Percentiles rank a stretch among this genome's conserved stretches.
phyloP scores from a whole-genome alignment of 2,797 vertebrate species.

The Erithacus rubecula region DNA sequence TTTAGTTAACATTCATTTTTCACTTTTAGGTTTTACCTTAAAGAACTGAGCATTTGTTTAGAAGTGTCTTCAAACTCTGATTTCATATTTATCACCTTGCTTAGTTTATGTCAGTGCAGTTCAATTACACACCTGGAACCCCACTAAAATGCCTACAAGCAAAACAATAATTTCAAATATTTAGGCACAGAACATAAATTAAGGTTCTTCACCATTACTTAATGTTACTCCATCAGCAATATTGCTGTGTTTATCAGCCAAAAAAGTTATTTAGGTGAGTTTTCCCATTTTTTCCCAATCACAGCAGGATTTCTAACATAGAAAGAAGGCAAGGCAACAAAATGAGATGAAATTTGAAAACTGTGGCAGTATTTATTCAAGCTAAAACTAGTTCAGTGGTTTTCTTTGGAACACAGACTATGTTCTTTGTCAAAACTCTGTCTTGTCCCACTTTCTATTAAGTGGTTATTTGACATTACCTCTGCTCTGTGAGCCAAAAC shows the following conservation, averaged over 20 bases:
- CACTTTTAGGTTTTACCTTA: background rate
- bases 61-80: background rate
- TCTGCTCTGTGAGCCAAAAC: conserved; percentile 7
- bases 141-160: background rate
- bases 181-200: background rate
- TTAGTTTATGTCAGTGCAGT: background rate
- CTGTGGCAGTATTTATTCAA: background rate
- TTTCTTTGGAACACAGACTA: background rate
- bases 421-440: background rate
- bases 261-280: background rate
- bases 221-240: background rate
- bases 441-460: background rate
- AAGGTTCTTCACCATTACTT: background rate
- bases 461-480: background rate
- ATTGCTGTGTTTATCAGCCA: background rate
- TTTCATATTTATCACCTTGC: background rate
- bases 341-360: background rate
- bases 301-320: background rate
- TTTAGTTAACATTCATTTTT: background rate
- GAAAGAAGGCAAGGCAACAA: background rate
- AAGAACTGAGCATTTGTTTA: background rate
- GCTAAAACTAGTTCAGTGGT: background rate
- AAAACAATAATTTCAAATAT: background rate
- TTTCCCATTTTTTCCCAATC: background rate
- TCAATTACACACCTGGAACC: background rate